Evolutionary conservation across 2,888 invertebrate genomes (phyloP).

Genomic region (Agrotis puta): DNA sequence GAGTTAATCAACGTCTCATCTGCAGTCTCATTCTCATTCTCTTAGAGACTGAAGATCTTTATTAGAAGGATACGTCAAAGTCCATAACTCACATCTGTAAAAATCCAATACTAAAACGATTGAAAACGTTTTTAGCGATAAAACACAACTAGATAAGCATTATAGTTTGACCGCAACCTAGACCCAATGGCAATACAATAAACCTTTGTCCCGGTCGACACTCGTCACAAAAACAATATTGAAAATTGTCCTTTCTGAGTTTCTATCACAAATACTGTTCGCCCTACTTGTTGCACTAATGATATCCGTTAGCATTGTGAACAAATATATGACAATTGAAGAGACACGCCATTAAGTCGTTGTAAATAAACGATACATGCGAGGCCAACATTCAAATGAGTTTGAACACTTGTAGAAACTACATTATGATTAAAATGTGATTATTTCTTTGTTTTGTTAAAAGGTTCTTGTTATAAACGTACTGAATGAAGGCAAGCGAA

Average conservation of each 20-base stretch:
- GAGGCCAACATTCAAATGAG: conserved; percentile 46
- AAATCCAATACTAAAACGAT: neutral
- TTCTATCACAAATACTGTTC: conserved; percentile 46
- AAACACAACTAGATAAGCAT: neutral
- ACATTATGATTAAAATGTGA: conserved; percentile 27
- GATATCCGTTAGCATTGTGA: conserved; percentile 64
- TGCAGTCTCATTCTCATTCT: neutral
- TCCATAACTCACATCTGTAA: neutral
- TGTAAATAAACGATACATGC: conserved; percentile 41
- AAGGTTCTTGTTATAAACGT: neutral
- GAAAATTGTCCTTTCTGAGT: conserved; percentile 46
- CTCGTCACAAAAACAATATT: conserved; percentile 51
- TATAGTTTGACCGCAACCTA: conserved; percentile 31
- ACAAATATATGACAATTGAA: conserved; percentile 59
- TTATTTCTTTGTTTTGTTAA: conserved; percentile 37
- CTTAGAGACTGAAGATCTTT: neutral
- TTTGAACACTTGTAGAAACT: conserved; percentile 40
- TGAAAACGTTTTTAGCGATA: neutral
- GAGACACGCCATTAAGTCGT: conserved; percentile 52
- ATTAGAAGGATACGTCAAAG: neutral
- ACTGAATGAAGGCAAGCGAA: conserved; percentile 1
- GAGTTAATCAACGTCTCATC: neutral
- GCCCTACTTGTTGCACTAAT: conserved; percentile 64
- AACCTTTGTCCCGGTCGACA: conserved; percentile 17
- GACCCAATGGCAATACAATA: conserved; percentile 30